Evolutionary conservation across 2,113 vertebrate species (phyloP), one percentile per base, ranked within the genome.

Genomic region (Psephotus haematonotus): DNA sequence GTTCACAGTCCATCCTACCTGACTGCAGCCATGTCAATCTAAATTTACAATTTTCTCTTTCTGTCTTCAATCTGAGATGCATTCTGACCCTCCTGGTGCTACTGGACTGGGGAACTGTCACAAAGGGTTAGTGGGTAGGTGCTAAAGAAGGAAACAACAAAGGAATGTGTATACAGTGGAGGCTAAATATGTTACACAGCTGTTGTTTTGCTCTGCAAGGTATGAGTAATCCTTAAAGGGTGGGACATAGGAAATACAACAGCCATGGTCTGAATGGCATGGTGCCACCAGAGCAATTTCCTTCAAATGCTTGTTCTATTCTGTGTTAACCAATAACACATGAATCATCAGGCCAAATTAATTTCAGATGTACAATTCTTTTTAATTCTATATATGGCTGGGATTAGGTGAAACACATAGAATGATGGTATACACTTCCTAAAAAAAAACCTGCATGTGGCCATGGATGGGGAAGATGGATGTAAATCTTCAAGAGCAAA

Each of bases 331-430:
- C 50, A 91, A 89, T 84, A 96, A 62, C 86, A 96, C 35, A 92
- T 93, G 86, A 88, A 94, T 81, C 64, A 81, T 52, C 76, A 70
- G 50, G 60, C 27, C 25, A 93, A 94, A 96, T 96, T 90, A 3
- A 78, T 93, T 95, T 97, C 90, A 97, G 85, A 92, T 96, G 82
- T 83, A 91, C 41, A 85, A 6, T 43, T 82, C 79, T 82, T 83
- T 82, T 89, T 89, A 82, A 35, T 93, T 90, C 31, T 68, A 49
- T 69, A 50, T n/a, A 60, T 86, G 78, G 2, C 37, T 75, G 29
- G 50, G 69, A 92, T 88, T 88, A 95, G 35, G 79, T 83, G 55
- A 86, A 95, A 88, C 39, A 17, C 9, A 16, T 77, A 80, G 87
- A 77, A 70, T 50, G 50, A 60, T 33, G 33, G 41, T 53, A 50